Percentiles rank a stretch among this genome's conserved stretches.
Evolutionary conservation across 2,888 invertebrate species (phyloP).

Genomic region (Drosophila pseudotakahashii): DNA sequence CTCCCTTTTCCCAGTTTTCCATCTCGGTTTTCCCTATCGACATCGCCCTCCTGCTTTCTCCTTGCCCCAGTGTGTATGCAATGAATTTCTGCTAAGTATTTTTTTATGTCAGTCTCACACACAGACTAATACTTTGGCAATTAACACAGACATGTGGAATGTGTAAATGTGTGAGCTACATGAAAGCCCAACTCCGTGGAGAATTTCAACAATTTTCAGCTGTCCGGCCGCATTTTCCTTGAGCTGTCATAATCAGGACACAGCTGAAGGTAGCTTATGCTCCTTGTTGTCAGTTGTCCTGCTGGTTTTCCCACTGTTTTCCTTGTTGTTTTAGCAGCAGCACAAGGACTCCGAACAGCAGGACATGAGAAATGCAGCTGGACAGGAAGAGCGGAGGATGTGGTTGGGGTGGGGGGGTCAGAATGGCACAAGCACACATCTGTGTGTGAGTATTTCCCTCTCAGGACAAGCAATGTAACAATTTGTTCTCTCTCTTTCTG

Average conservation of each 20-base stretch:
- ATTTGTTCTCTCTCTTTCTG: constrained; percentile 33
- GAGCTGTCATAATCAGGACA: constrained; percentile 76
- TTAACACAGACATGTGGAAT: constrained; percentile 57
- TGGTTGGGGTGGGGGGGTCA: constrained; percentile 21
- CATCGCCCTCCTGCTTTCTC: constrained; percentile 3
- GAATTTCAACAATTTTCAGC: constrained; percentile 62
- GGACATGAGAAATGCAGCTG: constrained; percentile 57
- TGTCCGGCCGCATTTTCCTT: constrained; percentile 64
- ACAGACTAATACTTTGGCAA: constrained; percentile 50
- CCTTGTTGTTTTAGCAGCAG: constrained; percentile 25
- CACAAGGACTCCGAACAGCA: constrained; percentile 59
- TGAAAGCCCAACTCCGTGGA: constrained; percentile 60
- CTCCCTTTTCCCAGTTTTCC: constrained; percentile 6
- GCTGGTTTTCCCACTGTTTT: constrained; percentile 20
- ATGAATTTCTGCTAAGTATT: constrained; percentile 23
- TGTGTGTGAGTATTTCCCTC: constrained; percentile 15
- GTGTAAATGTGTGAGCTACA: constrained; percentile 36
- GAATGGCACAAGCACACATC: constrained; percentile 8
- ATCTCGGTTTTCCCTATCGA: constrained; percentile 17
- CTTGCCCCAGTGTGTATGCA: constrained; percentile 44
- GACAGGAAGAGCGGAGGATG: constrained; percentile 47
- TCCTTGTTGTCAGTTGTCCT: constrained; percentile 42
- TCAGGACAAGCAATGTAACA: constrained; percentile 46
- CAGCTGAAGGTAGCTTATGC: constrained; percentile 65
- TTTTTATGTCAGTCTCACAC: constrained; percentile 44